phyloP scores from a whole-genome alignment of 2,888 invertebrate species.

The Fragum fragum region DNA sequence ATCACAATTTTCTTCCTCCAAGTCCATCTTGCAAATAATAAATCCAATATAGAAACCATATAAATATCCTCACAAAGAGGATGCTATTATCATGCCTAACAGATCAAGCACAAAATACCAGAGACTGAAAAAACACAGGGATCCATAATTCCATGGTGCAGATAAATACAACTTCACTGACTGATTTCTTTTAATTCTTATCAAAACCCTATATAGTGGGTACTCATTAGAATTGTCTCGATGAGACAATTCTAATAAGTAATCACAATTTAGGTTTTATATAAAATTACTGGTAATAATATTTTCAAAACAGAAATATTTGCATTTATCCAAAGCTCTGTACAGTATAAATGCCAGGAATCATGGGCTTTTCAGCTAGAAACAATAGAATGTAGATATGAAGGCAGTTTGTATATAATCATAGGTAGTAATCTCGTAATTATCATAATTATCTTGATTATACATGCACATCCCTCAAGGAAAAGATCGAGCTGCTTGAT shows the following conservation, averaged over 20 bases:
- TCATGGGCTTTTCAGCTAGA: not conserved
- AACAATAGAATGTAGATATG: not conserved
- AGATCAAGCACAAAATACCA: not conserved
- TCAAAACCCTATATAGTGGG: not conserved
- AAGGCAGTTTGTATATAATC: not conserved
- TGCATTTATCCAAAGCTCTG: not conserved
- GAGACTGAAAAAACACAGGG: not conserved
- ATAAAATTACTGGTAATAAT: not conserved
- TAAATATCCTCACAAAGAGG: not conserved
- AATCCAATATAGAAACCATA: not conserved
- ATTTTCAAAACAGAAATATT: not conserved
- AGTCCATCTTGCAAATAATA: not conserved
- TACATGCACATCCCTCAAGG: constrained; percentile 1
- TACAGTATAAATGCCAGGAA: not conserved
- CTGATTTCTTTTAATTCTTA: not conserved
- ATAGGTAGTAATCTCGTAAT: not conserved
- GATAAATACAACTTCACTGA: not conserved
- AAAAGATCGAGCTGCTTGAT: not conserved
- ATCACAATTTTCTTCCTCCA: not conserved
- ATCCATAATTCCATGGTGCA: not conserved
- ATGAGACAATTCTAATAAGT: not conserved
- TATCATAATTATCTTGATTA: not conserved
- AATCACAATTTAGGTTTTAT: not conserved
- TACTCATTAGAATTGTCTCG: not conserved
- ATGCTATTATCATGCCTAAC: not conserved